phyloP scores from a whole-genome alignment of 2,113 vertebrate species.

The Equus quagga region DNA sequence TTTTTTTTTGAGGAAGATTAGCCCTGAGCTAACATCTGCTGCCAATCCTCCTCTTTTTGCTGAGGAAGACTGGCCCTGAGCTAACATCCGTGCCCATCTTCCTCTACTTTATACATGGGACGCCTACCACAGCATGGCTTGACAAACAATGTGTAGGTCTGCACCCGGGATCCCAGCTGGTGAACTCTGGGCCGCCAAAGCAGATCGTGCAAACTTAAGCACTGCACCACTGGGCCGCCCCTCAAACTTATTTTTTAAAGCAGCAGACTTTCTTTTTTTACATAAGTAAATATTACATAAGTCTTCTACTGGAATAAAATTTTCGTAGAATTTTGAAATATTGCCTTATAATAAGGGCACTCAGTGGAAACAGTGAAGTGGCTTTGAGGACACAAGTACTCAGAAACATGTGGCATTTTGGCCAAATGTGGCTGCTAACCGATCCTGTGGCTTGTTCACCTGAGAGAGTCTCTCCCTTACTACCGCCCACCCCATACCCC shows the following conservation, averaged over 20 bases:
- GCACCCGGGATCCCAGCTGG: no score
- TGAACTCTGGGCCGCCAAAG: no score
- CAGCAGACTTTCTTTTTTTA: background rate
- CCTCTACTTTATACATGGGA: no score
- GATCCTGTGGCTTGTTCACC: background rate
- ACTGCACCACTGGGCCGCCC: no score
- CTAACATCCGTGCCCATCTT: no score
- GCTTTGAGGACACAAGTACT: background rate
- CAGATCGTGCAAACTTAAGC: no score
- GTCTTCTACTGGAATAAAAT: background rate
- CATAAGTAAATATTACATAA: background rate
- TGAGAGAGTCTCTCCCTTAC: background rate
- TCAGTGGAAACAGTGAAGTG: background rate
- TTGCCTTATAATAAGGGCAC: background rate
- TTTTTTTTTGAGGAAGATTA: background rate
- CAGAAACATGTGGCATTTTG: background rate
- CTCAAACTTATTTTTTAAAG: background rate
- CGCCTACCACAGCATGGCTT: no score
- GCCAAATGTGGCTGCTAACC: background rate
- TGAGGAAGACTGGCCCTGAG: no score
- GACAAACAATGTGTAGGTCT: no score
- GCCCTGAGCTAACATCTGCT: no score
- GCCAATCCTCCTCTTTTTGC: no score
- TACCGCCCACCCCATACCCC: fast-evolving
- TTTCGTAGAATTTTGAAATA: constrained; percentile 6